phyloP scores from a whole-genome alignment of 2,797 vertebrate genomes.

The Cichlasoma orientale region DNA sequence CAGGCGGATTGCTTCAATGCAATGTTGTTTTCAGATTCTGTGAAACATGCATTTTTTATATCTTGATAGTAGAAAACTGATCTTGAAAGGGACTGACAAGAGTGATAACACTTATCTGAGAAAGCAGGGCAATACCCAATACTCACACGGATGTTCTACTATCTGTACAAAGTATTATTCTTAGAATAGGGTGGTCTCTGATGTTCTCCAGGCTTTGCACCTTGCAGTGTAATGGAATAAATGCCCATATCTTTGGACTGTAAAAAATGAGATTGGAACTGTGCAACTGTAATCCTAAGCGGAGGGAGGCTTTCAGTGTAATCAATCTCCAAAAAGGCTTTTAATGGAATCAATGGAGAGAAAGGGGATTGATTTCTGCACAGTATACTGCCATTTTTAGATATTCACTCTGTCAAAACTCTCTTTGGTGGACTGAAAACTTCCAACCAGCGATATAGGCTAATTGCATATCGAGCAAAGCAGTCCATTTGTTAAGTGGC shows the following conservation, averaged over 20 bases:
- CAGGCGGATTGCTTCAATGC: constrained; percentile 11
- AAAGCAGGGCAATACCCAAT: constrained; percentile 59
- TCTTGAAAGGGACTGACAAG: constrained; percentile 61
- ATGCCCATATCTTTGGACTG: constrained; percentile 69
- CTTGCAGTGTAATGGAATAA: constrained; percentile 76
- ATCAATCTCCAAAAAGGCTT: constrained; percentile 85
- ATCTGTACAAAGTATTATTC: constrained; percentile 66
- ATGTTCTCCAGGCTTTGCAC: constrained; percentile 67
- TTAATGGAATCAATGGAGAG: constrained; percentile 84
- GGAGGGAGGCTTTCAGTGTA: constrained; percentile 78
- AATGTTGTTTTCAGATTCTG: constrained; percentile 38
- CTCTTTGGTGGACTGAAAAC: constrained; percentile 66
- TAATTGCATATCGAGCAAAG: constrained; percentile 79
- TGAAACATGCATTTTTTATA: constrained; percentile 47
- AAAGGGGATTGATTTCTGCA: constrained; percentile 78
- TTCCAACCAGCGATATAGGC: constrained; percentile 74
- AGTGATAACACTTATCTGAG: constrained; percentile 68
- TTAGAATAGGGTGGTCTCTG: constrained; percentile 55
- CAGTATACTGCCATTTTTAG: constrained; percentile 77
- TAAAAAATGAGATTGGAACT: constrained; percentile 72
- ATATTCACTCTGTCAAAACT: constrained; percentile 77
- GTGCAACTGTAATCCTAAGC: constrained; percentile 77
- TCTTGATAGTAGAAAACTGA: constrained; percentile 57
- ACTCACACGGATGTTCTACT: constrained; percentile 58
- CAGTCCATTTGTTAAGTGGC: constrained; percentile 74